Conservation (phyloP, 1,140 invertebrate genomes). For the Bombus fervidus region DNA sequence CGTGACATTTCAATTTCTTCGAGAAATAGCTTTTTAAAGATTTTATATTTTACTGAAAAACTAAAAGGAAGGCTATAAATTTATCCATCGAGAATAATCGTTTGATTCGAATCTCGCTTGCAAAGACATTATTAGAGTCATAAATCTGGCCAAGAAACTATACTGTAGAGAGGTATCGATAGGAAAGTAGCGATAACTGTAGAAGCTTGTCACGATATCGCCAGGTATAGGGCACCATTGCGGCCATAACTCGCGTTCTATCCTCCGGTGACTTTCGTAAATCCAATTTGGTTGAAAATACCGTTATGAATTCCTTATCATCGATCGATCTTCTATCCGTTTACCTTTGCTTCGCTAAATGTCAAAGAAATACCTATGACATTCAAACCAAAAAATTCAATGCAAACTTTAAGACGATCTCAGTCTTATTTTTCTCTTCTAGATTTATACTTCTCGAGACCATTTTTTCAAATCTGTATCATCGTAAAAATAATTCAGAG, state of each 20-base stretch:
- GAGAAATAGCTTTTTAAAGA: too few relatives aligned
- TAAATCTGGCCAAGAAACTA: conserved; percentile 6
- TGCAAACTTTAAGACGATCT: too few relatives aligned
- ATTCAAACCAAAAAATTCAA: neutral
- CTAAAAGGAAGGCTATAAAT: neutral
- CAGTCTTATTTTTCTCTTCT: neutral
- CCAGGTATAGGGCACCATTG: conserved; percentile 8
- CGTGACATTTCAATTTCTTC: neutral
- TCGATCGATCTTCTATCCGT: neutral
- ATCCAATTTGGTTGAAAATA: neutral
- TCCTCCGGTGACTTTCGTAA: neutral
- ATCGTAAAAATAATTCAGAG: too few relatives aligned
- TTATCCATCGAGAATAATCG: neutral
- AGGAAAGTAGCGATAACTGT: conserved; percentile 39
- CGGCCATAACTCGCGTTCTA: conserved; percentile 5
- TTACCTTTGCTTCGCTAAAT: neutral
- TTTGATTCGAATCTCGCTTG: neutral
- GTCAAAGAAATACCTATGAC: neutral
- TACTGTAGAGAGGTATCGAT: conserved; percentile 1
- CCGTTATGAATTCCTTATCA: neutral
- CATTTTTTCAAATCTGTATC: too few relatives aligned
- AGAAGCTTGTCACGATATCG: conserved; percentile 32
- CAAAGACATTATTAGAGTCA: too few relatives aligned
- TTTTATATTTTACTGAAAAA: too few relatives aligned
- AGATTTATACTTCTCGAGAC: neutral